Evolutionary conservation across 2,113 vertebrate genomes (phyloP), one percentile per base, ranked within the genome.

Genomic region (Odocoileus hemionus): DNA sequence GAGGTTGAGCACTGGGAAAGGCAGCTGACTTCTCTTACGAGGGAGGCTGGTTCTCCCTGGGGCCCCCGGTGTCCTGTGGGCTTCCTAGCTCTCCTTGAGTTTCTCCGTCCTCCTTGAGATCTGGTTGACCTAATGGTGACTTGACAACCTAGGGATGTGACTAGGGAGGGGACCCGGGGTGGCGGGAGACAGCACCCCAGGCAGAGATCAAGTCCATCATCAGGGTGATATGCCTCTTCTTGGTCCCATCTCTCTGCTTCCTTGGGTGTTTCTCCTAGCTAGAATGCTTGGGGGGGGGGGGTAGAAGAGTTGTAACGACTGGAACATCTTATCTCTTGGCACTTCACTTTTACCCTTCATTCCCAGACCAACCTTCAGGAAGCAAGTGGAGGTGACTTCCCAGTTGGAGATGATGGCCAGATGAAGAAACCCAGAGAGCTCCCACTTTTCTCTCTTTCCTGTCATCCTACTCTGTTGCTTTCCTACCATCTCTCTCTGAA

Each of bases 51-150:
- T 1, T 79, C 9, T n/a, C 76, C 11, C 8, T 1, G 47, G 19
- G 33, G 28, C 4, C 5, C 14, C 4, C 1, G 0, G 28, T 7
- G 23, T 45, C 60, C 43, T 1, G 21, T 0, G 17, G 23, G 8
- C 28, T 39, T 10, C 5, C 2, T 28, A 58, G 28, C 61, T 76
- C 23, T 15, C 17, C 7, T 47, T 2, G 36, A 7, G 17, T 3
- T 4, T 2, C 25, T 30, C 5, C 3, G 6, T 25, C 50, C 6
- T 83, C 60, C 30, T 70, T n/a, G 78, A 21, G 52, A 23, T 16
- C 23, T 28, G 25, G 33, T 1, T 45, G 47, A 26, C 80, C n/a
- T 54, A 25, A 30, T 1, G 14, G 43, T 1, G 19, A 39, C 58
- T 9, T 13, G 61, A 47, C 55, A 61, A 74, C 1, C 13, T 10